A percentile compares a stretch with the other conserved stretches of the same genome.
Conservation (phyloP, 2,888 invertebrate genomes). For the Erebia aethiops region DNA sequence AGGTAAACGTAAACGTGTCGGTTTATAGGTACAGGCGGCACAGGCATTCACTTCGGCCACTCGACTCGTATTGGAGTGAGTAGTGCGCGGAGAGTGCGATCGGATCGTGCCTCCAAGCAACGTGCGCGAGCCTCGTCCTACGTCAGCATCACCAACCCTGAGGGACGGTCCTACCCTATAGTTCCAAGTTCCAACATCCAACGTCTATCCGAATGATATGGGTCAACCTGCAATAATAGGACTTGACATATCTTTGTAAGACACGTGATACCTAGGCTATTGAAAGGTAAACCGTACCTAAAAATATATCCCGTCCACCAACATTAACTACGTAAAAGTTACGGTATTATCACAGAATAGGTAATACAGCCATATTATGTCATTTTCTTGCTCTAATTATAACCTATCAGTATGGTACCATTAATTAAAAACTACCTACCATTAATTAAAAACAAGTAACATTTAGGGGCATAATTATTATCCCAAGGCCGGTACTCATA, state of each 20-base stretch:
- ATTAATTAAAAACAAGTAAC: slow-evolving; percentile 25
- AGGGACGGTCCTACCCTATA: slow-evolving; percentile 24
- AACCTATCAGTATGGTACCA: not conserved
- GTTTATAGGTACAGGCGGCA: slow-evolving; percentile 47
- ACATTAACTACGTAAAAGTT: no score
- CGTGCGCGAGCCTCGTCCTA: slow-evolving; percentile 33
- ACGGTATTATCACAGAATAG: no score
- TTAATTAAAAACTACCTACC: slow-evolving; percentile 9
- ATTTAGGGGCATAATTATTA: slow-evolving; percentile 21
- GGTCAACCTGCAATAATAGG: not conserved
- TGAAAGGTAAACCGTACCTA: no score
- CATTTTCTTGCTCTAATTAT: not conserved
- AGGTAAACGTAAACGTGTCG: slow-evolving; percentile 54
- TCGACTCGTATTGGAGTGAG: slow-evolving; percentile 48
- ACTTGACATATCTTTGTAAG: not conserved
- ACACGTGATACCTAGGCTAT: no score
- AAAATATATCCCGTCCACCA: no score
- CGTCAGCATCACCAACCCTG: slow-evolving; percentile 36
- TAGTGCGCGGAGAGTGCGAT: slow-evolving; percentile 27
- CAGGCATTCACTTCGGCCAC: slow-evolving; percentile 64
- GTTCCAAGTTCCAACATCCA: not conserved
- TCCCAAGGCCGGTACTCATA: slow-evolving; percentile 25
- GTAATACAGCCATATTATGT: not conserved
- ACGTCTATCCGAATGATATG: not conserved
- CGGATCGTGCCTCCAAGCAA: slow-evolving; percentile 30